Base-by-base conservation (phyloP, 1,140 invertebrate genomes). In the Araneus ventricosus region DNA sequence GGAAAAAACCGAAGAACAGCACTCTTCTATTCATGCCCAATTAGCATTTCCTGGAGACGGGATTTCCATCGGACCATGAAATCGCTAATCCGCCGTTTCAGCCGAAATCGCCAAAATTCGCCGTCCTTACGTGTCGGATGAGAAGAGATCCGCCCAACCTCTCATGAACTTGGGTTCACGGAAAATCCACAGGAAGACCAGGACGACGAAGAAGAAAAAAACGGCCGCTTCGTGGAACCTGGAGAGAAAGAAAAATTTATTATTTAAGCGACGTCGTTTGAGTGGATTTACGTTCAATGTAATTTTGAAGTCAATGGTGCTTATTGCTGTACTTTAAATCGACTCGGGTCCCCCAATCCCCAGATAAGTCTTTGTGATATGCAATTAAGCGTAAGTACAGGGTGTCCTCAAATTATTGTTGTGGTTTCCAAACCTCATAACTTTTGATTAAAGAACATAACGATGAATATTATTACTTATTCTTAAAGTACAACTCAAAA, bases 111-210 rank as follows among this genome's bases (percentile, higher is more conserved):
- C 10, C 45, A 52, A 52, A 10, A 20, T 4, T n/a, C n/a, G n/a
- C n/a, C 27, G 3, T 4, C 0, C 37, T 84, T 41, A 84, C 80
- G 80, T 84, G 4, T 84, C 39, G 8, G 80, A 24, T 3, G 80
- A 84, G 80, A 84, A 24, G 45, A 86, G 30, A 93, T 96, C 95
- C 2, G 97, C 96, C 97, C 98, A 98, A 24, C 98, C 98, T 1
- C 95, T 95, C 94, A 98, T 97, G 95, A 98, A 98, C 93, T 97
- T 97, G 0, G 98, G 98, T 88, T 97, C 97, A 79, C 98, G 96
- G 95, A 98, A 98, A 95, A 99, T 97, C 97, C 98, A 99, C 93
- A 99, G 96, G 80, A 98, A 93, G 3, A 99, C 97, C 8, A 98
- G 97, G 22, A 97, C 93, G 8, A 98, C 95, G 95, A 99, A 99